Base-by-base conservation (phyloP, 2,888 invertebrate genomes). In the Spilosoma lubricipeda region DNA sequence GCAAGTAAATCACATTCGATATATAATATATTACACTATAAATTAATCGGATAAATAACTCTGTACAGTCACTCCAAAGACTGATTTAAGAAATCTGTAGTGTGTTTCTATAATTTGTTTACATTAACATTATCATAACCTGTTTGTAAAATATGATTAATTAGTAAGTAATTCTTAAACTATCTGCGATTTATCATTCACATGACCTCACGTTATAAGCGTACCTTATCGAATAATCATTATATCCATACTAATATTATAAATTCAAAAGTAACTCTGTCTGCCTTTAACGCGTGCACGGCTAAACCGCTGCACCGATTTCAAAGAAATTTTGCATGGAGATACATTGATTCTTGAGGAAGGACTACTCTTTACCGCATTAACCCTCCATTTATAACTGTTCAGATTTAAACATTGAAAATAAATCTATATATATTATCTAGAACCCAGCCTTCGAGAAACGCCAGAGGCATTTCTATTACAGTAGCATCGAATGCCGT, bases 401-500 rank as follows among this genome's bases (percentile, higher is more conserved):
- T 72, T 74, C 15, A 48, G 52, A 65, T 73, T 82, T 77, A 81
- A 79, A 13, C 4, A n/a, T 27, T 27, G 4, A 59, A 30, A 76
- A 82, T 82, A 45, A 7, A 67, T 2, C 52, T 67, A 45, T 67
- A n/a, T n/a, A n/a, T n/a, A n/a, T n/a, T n/a, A 87, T 83, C 85
- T 84, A 80, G 76, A 68, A 80, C 73, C 39, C 52, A 42, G 33
- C 56, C 56, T 15, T 77, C 70, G 67, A 68, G 48, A 59, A 69
- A 70, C 74, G 73, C 74, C 74, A 36, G 36, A 48, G 78, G 79
- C 80, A 85, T 88, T 88, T 86, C 84, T 88, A 89, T 90, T 86
- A 88, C 86, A 89, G 87, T 78, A 78, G 87, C 80, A 85, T 86
- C 83, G 83, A 85, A 83, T 82, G 80, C 78, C 80, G 79, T 52